Base-by-base conservation (phyloP, 2,797 vertebrate genomes). In the Parauchenoglanis ngamensis region DNA sequence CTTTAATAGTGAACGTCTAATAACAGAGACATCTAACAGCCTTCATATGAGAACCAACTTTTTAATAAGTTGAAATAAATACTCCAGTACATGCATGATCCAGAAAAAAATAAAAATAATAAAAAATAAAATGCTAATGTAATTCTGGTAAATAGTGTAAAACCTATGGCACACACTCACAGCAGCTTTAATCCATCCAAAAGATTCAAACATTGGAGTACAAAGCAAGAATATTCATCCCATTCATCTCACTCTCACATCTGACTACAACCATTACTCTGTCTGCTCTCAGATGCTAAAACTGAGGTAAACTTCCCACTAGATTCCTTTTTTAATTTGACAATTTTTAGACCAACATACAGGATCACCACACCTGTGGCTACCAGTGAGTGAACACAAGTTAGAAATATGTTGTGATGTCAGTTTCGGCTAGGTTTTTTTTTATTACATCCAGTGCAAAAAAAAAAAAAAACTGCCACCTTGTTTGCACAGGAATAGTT, bases 51-150 rank as follows among this genome's bases (percentile, higher is more conserved):
- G 96, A 97, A 98, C 97, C 96, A 97, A 95, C 96, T 96, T 97
- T 95, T 99, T 99, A 99, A 98, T 99, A 96, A 86, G 95, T 95
- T 97, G 97, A 98, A 99, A 99, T 99, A 99, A 99, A 99, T 99
- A 99, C 97, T 98, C 97, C 96, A 96, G 97, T 98, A 99, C 97
- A 99, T 98, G 98, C 97, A 98, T 96, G 96, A 95, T 97, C 96
- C 96, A 86, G 85, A 28, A 78, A 78, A 78, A 96, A 96, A 97
- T 97, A 95, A 97, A 76, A 40, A 31, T 17, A 73, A 49, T 3
- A 86, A 61, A 72, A 96, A 95, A 95, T 92, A 95, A 95, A 96
- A 96, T 95, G 96, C 95, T 96, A 97, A 91, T 90, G 95, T 95
- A 97, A 95, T 93, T 96, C 97, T 96, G 94, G 94, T 96, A 96